phyloP scores from a whole-genome alignment of 2,113 vertebrate species.

The Echinops telfairi region DNA sequence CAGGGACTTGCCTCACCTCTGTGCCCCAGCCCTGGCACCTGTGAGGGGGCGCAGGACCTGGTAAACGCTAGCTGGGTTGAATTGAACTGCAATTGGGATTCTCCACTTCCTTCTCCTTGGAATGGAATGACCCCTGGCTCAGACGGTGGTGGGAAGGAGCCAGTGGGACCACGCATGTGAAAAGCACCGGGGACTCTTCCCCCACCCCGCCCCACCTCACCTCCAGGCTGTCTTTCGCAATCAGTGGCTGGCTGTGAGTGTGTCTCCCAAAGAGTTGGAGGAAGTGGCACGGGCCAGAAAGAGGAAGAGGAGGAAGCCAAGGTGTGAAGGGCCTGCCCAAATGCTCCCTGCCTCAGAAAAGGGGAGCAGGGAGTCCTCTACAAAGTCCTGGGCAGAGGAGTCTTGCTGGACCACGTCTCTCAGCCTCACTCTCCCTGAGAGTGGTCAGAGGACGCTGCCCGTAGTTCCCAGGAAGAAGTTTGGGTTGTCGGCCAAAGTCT shows the following conservation, averaged over 20 bases:
- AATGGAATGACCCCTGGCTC: not conserved
- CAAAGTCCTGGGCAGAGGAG: not conserved
- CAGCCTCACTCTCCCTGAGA: not conserved
- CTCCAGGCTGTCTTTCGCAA: not conserved
- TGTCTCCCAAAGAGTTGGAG: not conserved
- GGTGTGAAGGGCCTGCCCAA: not conserved
- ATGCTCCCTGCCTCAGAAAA: not conserved
- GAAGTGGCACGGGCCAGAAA: not conserved
- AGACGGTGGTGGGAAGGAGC: not conserved
- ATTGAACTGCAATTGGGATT: not conserved
- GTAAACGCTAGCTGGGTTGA: not conserved
- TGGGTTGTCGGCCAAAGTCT: not conserved
- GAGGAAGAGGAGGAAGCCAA: not conserved
- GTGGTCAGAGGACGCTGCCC: not conserved
- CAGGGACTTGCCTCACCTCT: not conserved
- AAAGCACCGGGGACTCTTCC: too few relatives aligned
- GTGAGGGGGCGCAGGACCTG: too few relatives aligned
- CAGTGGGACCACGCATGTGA: not conserved
- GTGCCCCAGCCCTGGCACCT: not conserved
- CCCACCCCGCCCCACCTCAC: not conserved
- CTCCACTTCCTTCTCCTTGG: not conserved
- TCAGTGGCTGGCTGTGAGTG: not conserved
- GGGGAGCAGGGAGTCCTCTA: not conserved
- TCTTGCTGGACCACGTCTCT: not conserved
- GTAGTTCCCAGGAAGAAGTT: not conserved